Evolutionary conservation across 2,888 invertebrate genomes (phyloP), one percentile per base, ranked within the genome.

Genomic region (Noctua pronuba): DNA sequence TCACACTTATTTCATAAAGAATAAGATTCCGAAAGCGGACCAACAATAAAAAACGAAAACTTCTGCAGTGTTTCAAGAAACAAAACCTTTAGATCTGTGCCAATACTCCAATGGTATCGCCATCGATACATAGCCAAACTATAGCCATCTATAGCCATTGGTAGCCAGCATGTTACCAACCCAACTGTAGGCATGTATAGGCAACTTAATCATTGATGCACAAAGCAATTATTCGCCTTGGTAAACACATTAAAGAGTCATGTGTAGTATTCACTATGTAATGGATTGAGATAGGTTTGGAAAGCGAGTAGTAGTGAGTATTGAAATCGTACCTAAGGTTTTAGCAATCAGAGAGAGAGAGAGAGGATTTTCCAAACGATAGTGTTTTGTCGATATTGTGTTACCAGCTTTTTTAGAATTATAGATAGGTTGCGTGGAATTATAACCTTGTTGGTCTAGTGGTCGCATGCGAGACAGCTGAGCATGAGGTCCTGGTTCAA

Each of bases 171-270:
- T 76, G 60, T 70, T 70, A 64, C 52, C 28, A 55, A 58, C 3
- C 13, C n/a, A 76, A 58, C 52, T 16, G 16, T 68, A 73, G 13
- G 35, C 46, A 58, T 0, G 28, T 21, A 74, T 62, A 55, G 66
- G 28, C 31, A 74, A 65, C 64, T 69, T 74, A 81, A 81, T 83
- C 72, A 81, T 69, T 75, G 46, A 85, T 78, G 72, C 73, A 82
- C 73, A 67, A 75, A 82, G 69, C 82, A 84, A 84, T 84, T 85
- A 85, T 66, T 73, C 46, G 84, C 78, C 38, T 85, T 67, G 58
- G 78, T 82, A 41, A 84, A 75, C 85, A 75, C 75, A 82, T 84
- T 85, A 78, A 78, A 73, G 31, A 75, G 78, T 82, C 85, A 85
- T 85, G 38, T 35, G 28, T 46, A 68, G 52, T 35, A 69, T 16